These are phyloP conservation scores for Euborellia annulipes DNA, from an alignment of 1,140 invertebrate genomes.

Conservation along the genomic window DNA sequence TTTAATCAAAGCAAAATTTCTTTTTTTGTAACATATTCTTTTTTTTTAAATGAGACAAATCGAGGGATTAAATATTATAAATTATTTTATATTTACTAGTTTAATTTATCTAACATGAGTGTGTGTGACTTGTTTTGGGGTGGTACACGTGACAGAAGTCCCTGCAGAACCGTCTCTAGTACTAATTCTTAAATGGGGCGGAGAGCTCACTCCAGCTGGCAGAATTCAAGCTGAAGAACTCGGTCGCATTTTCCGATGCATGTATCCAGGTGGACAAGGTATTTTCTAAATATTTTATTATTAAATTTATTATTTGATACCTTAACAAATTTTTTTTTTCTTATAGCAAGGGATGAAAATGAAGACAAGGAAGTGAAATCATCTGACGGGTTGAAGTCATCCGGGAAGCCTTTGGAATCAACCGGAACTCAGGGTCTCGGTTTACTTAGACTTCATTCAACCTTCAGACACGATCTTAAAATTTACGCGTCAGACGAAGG, in stretches of 20 bases:
- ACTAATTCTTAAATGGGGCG: slow-evolving; percentile 97
- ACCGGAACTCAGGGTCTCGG: slow-evolving; percentile 47
- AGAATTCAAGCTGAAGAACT: slow-evolving; percentile 93
- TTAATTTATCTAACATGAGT: not conserved
- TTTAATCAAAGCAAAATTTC: slow-evolving; percentile 52
- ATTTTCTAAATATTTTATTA: slow-evolving; percentile 35
- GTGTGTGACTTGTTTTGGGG: not conserved
- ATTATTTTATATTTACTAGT: slow-evolving; percentile 7
- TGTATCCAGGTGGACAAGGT: slow-evolving; percentile 87
- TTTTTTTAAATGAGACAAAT: not conserved
- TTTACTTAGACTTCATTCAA: slow-evolving; percentile 50
- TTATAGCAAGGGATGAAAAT: no score
- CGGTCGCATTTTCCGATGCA: slow-evolving; percentile 93
- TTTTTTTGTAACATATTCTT: not conserved
- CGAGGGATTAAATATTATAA: no score
- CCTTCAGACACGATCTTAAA: slow-evolving; percentile 55
- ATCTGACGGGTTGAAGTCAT: no score
- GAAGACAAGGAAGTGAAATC: no score
- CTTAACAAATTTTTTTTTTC: not conserved
- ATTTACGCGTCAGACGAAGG: slow-evolving; percentile 62
- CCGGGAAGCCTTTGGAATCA: no score
- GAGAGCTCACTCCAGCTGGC: slow-evolving; percentile 92
- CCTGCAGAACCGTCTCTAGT: slow-evolving; percentile 77
- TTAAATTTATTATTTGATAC: slow-evolving; percentile 1
- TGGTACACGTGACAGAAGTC: slow-evolving; percentile 41